A percentile compares a stretch with the other conserved stretches of the same genome.
Conservation (phyloP, 2,797 vertebrate species). For the Pseudochaenichthys georgianus region DNA sequence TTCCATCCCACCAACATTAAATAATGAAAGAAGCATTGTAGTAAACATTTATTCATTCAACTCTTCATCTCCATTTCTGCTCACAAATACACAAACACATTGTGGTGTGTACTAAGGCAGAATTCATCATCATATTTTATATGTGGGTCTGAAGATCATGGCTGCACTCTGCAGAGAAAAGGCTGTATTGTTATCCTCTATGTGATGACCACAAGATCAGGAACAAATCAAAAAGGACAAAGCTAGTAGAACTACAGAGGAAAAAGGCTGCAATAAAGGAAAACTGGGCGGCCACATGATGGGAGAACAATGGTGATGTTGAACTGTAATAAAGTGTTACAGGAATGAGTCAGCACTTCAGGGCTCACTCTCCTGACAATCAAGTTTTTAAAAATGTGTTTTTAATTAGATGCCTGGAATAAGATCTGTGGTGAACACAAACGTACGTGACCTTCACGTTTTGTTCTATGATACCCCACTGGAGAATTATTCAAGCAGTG, state of each 20-base stretch:
- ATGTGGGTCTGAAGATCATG: not conserved
- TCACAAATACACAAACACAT: conserved; percentile 1
- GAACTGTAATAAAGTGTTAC: not conserved
- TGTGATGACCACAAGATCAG: not conserved
- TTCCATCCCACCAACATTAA: conserved; percentile 4
- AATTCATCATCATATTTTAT: not conserved
- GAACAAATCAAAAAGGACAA: not conserved
- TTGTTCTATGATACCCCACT: too few species aligned
- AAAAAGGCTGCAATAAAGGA: too few species aligned
- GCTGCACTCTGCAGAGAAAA: not conserved
- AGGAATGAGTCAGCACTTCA: too few species aligned
- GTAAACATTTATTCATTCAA: conserved; percentile 9
- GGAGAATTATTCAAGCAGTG: too few species aligned
- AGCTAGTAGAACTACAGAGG: not conserved
- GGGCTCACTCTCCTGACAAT: too few species aligned
- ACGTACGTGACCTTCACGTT: too few species aligned
- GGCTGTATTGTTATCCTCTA: not conserved
- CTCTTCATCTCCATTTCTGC: not conserved
- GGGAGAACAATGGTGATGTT: not conserved
- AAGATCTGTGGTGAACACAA: too few species aligned
- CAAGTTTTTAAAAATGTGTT: too few species aligned
- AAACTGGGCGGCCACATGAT: not conserved
- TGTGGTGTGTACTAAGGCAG: not conserved
- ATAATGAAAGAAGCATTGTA: not conserved
- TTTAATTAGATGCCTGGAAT: not conserved